Conservation (phyloP, 2,797 vertebrate species). For the Ceyx erithaca region DNA sequence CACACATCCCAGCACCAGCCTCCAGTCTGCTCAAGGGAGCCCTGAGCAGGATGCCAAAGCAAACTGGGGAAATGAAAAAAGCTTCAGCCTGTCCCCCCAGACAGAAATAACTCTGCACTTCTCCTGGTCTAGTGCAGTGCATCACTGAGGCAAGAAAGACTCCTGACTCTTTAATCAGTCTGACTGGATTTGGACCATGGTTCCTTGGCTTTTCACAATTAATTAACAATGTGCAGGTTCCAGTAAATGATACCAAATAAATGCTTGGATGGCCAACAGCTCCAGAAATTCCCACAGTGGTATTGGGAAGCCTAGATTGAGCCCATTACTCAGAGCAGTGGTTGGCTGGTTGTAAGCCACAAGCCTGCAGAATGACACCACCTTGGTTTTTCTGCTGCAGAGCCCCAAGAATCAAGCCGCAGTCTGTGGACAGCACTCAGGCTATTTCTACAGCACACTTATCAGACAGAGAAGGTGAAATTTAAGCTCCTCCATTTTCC, state of each 20-base stretch:
- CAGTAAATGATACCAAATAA: not conserved
- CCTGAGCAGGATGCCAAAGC: not conserved
- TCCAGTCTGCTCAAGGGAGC: not conserved
- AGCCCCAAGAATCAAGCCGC: not conserved
- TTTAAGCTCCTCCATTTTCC: not conserved
- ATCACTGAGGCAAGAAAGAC: not conserved
- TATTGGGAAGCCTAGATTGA: not conserved
- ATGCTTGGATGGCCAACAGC: not conserved
- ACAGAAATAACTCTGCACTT: not conserved
- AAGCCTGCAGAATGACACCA: rapidly evolving
- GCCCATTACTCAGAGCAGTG: not conserved
- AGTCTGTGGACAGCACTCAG: not conserved
- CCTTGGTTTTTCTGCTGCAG: not conserved
- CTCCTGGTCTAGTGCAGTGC: not conserved
- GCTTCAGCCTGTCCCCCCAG: not conserved
- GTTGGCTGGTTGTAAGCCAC: not conserved
- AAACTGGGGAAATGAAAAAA: not conserved
- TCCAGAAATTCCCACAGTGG: not conserved
- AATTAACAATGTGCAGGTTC: not conserved
- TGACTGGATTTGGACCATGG: rapidly evolving
- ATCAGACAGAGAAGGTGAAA: not conserved
- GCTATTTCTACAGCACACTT: not conserved
- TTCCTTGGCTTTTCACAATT: not conserved
- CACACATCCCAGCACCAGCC: not conserved
- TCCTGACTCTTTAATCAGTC: not conserved